Evolutionary conservation across 2,888 invertebrate species (phyloP).

Genomic region (Pyralis farinalis): DNA sequence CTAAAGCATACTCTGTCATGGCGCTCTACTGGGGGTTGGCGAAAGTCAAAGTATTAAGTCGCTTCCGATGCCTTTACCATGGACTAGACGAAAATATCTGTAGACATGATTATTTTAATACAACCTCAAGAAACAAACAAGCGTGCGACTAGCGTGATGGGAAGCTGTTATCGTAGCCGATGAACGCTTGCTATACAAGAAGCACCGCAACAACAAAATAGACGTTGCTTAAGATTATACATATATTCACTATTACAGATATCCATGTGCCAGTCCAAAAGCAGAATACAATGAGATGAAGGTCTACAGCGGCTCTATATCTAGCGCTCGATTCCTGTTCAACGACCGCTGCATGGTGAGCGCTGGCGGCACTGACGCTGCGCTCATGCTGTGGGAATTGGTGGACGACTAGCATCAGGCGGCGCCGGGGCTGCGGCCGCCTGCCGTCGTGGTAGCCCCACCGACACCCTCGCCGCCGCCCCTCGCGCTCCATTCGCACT

Average conservation of each 20-base stretch:
- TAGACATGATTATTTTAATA: too few relatives aligned
- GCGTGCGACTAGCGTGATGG: too few relatives aligned
- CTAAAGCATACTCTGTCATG: too few relatives aligned
- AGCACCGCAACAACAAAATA: too few relatives aligned
- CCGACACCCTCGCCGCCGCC: conserved; percentile 66
- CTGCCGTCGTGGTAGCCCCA: conserved; percentile 59
- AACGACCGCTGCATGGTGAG: conserved; percentile 93
- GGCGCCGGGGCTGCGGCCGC: conserved; percentile 52
- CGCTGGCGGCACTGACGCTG: conserved; percentile 93
- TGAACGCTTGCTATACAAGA: too few relatives aligned
- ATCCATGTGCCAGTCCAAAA: conserved; percentile 92
- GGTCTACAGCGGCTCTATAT: conserved; percentile 91
- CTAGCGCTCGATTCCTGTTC: conserved; percentile 90
- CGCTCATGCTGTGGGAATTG: conserved; percentile 94
- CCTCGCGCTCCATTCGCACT: conserved; percentile 38
- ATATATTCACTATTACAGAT: conserved; percentile 69
- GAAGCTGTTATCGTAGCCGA: too few relatives aligned
- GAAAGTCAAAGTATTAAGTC: too few relatives aligned
- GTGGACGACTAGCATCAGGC: conserved; percentile 86
- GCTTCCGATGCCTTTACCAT: too few relatives aligned
- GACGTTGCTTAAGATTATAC: too few relatives aligned
- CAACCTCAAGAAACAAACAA: too few relatives aligned
- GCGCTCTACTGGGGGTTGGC: too few relatives aligned
- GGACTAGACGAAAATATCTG: too few relatives aligned
- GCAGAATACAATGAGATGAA: conserved; percentile 94